Base-by-base conservation (phyloP, 2,797 vertebrate genomes). In the Lerista edwardsae region DNA sequence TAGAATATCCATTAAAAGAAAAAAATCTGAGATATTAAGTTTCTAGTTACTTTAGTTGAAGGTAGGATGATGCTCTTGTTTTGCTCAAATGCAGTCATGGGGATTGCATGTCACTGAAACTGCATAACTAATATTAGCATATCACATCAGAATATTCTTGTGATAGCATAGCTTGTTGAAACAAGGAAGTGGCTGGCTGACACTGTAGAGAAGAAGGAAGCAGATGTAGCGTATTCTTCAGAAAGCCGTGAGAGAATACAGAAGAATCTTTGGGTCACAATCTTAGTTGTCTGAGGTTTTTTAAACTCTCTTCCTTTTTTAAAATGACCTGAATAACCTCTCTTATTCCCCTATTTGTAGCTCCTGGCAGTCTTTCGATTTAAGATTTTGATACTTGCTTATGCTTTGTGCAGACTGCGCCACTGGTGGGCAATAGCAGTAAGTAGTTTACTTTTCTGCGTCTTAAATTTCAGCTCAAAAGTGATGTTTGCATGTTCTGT, bases 381-480 rank as follows among this genome's bases (percentile, higher is more conserved):
- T 91, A 97, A 97, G 72, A 91, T 96, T 34, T 97, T 99, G 93
- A 98, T 99, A 94, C 94, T 99, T 94, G 98, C 98, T 1, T 99
- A 99, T 91, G 98, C 98, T 36, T 96, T 98, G 78, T 99, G 97
- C 92, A 97, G 95, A 94, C 96, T 99, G 41, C 97, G 95, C 76
- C 98, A 99, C 87, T 99, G 98, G 98, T 99, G 98, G 98, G 97
- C 97, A 83, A 97, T 99, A 85, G 98, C 98, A 83, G 98, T 99
- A 92, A 95, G 98, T 97, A 89, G 89, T 71, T 79, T 89, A 75
- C 87, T 88, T 92, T 90, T 78, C 36, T 82, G 36, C 83, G 84
- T 79, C 41, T 88, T 82, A 34, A 79, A 85, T 87, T 90, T 61
- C 21, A 27, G 85, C 25, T 61, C 59, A 84, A 88, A 91, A 86